Base-by-base conservation (phyloP, 2,113 vertebrate species). In the Synchiropus splendidus region DNA sequence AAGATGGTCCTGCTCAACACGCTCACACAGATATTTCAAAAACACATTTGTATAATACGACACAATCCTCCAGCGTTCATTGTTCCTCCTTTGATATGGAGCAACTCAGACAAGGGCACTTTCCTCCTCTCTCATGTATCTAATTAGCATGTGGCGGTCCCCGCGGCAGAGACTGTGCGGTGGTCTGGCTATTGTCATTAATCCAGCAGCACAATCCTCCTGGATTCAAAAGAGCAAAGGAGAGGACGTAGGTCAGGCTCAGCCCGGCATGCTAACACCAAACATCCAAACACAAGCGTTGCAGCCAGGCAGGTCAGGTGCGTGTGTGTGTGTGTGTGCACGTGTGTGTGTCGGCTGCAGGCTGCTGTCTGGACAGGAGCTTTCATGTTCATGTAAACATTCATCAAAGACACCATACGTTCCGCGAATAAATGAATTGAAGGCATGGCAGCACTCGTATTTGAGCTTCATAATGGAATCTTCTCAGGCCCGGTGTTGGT, bases 91-190 rank as follows among this genome's bases (percentile, higher is more conserved):
- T 63, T 63, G 63, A 63, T 61, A 67, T 68, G 13, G 36, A 50
- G 54, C 52, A 31, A 51, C 51, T 58, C 52, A 61, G 58, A 69
- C 65, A 70, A 70, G 52, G 67, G 47, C 59, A 63, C 56, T 54
- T 50, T 54, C 45, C 45, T 57, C 42, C 36, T 48, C 35, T 49
- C 18, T 45, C 16, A 9, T 58, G 51, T 60, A 51, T 60, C 52
- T 70, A 73, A 75, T 80, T 70, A 75, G 48, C 39, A 17, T 54
- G 11, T 30, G 42, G 51, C n/a, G 57, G 41, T 58, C 58, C 67
- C 59, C 1, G 18, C 12, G 39, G 61, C 21, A 11, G 50, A 0
- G 9, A 17, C 48, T 36, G 42, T 6, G 43, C 51, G 61, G 51
- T 58, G 42, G 57, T 59, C 66, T 42, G 61, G 14, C 51, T 37